Evolutionary conservation across 2,888 invertebrate genomes (phyloP).

Genomic region (Lordiphosa fenestrarum): DNA sequence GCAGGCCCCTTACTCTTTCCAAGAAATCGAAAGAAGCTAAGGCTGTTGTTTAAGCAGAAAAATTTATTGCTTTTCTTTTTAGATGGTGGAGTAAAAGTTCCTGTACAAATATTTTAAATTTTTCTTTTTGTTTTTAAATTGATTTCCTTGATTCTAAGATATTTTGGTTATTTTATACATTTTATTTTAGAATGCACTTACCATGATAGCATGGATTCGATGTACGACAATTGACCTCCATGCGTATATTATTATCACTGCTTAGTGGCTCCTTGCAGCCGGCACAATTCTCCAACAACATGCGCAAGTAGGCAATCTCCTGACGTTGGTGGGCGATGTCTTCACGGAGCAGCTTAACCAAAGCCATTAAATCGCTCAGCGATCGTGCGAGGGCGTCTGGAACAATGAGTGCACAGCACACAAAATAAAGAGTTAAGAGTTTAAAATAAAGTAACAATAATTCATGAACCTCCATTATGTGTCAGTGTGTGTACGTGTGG

Average conservation of each 20-base stretch:
- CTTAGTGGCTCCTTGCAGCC: conserved; percentile 82
- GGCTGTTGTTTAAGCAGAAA: too few relatives aligned
- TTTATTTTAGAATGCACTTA: conserved; percentile 52
- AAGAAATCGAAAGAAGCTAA: too few relatives aligned
- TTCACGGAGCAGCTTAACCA: conserved; percentile 85
- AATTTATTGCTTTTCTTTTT: too few relatives aligned
- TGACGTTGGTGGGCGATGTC: conserved; percentile 86
- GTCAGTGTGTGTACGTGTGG: conserved; percentile 28
- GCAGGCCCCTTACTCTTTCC: too few relatives aligned
- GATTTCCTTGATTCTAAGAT: too few relatives aligned
- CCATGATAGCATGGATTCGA: conserved; percentile 88
- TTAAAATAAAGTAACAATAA: conserved; percentile 72
- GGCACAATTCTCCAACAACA: conserved; percentile 89
- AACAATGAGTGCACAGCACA: conserved; percentile 25
- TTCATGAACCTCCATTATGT: conserved; percentile 44
- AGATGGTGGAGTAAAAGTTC: too few relatives aligned
- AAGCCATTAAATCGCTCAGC: conserved; percentile 84
- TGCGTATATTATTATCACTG: conserved; percentile 65
- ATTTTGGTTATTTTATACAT: too few relatives aligned
- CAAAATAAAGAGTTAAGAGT: conserved; percentile 30
- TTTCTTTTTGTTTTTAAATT: too few relatives aligned
- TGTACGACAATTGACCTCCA: conserved; percentile 79
- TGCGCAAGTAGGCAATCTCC: conserved; percentile 86
- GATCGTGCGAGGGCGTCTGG: conserved; percentile 84
- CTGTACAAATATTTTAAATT: too few relatives aligned